Evolutionary conservation across 2,888 invertebrate species (phyloP), one percentile per base, ranked within the genome.

Genomic region (Gerosis bhagava): DNA sequence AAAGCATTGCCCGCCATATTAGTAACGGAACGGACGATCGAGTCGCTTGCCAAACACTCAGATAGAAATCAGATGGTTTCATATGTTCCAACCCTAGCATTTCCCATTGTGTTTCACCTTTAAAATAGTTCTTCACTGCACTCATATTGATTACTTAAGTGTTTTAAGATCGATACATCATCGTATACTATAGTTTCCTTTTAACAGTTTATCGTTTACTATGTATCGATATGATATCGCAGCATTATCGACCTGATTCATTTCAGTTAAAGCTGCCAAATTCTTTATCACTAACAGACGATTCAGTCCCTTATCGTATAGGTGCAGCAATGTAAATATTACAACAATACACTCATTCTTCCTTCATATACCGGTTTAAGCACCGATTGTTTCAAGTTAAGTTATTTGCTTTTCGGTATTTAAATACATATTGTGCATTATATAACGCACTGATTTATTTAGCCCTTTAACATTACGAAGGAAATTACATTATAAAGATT

Each of bases 21-120:
- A 88, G 59, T 53, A 88, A 73, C 40, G 86, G 82, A 21, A 78
- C 70, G 6, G 72, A 57, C 4, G 86, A 86, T 11, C 83, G 69
- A 11, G 77, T 82, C 37, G 64, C 68, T 60, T 88, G 87, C 84
- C 86, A 88, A 70, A 62, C 71, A 58, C 84, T 81, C 10, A 83
- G 69, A 51, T 81, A 83, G 57, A 87, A 87, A 51, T 82, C 79
- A 28, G 79, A 57, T 6, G 79, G 76, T 11, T 72, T 78, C 3
- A 71, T 64, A 53, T 86, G 78, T 42, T 80, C 78, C 49, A 86
- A 57, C 5, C 68, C 71, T 25, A 84, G 56, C 71, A 77, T 83
- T 25, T 60, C 62, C 51, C 64, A 60, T 40, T 73, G 67, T 5
- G 62, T 61, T 62, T 88, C 82, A 53, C 77, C 62, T 56, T 69